These are phyloP conservation scores for Crotalus helleri DNA, from an alignment of 2,113 vertebrate species.

Conservation along the genomic window DNA sequence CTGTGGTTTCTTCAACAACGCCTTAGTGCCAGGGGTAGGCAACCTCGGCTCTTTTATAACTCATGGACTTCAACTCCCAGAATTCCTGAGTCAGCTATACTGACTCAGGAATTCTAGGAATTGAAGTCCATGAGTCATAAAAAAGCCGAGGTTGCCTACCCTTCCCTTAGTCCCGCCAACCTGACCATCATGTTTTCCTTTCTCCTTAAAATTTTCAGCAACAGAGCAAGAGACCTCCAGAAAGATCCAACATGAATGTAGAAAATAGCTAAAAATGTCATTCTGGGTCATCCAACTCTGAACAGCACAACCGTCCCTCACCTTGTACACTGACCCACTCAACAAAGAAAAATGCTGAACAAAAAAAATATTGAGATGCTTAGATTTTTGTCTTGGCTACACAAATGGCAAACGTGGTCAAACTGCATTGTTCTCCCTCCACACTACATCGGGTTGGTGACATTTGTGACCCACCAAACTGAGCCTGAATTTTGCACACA, in stretches of 20 bases:
- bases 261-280: not conserved
- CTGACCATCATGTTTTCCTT: not conserved
- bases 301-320: not conserved
- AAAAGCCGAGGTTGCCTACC: too few species aligned
- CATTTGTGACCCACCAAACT: not conserved
- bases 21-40: not conserved
- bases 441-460: not conserved
- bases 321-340: not conserved
- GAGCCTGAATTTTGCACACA: not conserved
- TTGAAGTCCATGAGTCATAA: too few species aligned
- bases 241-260: not conserved
- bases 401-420: not conserved
- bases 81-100: too few species aligned
- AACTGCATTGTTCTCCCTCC: not conserved
- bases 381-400: not conserved
- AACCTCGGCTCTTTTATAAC: too few species aligned
- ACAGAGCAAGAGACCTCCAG: fast-evolving
- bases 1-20: not conserved
- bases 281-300: not conserved
- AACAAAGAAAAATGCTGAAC: not conserved
- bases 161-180: not conserved
- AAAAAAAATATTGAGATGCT: not conserved
- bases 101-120: too few species aligned
- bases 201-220: not conserved
- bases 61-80: too few species aligned